Percentiles rank a stretch among this genome's conserved stretches.
phyloP scores from a whole-genome alignment of 2,113 vertebrate species.

The Vombatus ursinus region DNA sequence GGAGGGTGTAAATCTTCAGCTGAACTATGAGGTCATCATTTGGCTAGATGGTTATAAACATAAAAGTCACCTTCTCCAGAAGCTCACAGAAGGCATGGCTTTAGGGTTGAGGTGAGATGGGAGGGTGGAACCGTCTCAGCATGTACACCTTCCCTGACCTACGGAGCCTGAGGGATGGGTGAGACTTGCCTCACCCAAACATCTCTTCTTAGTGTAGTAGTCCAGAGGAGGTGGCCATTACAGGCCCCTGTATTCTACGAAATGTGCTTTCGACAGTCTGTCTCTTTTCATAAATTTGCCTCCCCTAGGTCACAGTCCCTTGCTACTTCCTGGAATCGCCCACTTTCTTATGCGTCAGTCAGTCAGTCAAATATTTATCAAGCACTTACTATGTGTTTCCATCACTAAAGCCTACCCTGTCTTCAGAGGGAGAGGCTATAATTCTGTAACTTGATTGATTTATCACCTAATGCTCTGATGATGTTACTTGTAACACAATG shows the following conservation, averaged over 20 bases:
- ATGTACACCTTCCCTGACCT: not conserved
- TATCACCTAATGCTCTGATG: not conserved
- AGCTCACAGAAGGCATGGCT: not conserved
- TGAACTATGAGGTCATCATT: not conserved
- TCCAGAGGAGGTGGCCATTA: slow-evolving; percentile 41
- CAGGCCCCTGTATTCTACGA: not conserved
- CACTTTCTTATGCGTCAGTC: not conserved
- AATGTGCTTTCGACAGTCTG: not conserved
- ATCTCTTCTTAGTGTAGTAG: not conserved
- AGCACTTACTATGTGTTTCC: not conserved
- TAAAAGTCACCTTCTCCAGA: not conserved
- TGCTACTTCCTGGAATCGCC: not conserved
- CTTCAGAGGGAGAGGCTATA: not conserved
- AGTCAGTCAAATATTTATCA: not conserved
- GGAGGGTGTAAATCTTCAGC: not conserved
- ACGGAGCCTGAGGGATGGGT: not conserved
- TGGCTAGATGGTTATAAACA: not conserved
- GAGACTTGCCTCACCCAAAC: not conserved
- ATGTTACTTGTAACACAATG: not conserved
- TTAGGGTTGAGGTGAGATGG: not conserved
- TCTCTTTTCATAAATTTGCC: not conserved
- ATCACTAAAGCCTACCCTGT: not conserved
- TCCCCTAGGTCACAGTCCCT: not conserved
- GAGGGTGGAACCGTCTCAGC: not conserved
- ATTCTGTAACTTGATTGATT: not conserved